Evolutionary conservation across 2,888 invertebrate species (phyloP), one percentile per base, ranked within the genome.

Genomic region (Synanthedon andrenaeformis): DNA sequence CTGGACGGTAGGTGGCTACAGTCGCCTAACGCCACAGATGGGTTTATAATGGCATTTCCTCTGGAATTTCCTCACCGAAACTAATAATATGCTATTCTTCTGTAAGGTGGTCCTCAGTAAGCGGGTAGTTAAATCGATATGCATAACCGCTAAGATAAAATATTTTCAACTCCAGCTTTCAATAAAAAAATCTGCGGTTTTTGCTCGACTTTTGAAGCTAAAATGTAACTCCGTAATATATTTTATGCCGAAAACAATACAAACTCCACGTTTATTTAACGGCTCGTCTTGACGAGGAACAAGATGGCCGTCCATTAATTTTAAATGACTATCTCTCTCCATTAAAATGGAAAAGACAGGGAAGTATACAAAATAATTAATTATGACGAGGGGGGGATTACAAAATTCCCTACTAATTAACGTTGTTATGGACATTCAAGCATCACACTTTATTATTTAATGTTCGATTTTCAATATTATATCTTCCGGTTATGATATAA

Each of bases 271-370:
- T 73, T 74, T 71, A 74, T 76, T 74, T 74, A 74, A 71, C 67
- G 69, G 69, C 64, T 66, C 65, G 62, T 63, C 68, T 69, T 76
- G 76, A 76, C 70, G 74, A 75, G 73, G 65, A 71, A 68, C 72
- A 73, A 72, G 74, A 76, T 72, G 77, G 74, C 67, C 59, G 66
- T 57, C 70, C 72, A 74, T 80, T 77, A 74, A 78, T 76, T 76
- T 76, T 74, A 73, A 74, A 79, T 76, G 71, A 73, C 71, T 77
- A 72, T 74, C 72, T 69, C 66, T 62, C 67, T 66, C 69, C 70
- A 71, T 77, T 71, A 73, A 72, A 76, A 72, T 63, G 66, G 62
- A 59, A 62, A 66, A 68, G 70, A 72, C 74, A 69, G 69, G 61
- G 62, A 62, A 63, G 65, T 66, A 65, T 66, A 67, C 71, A 70